Conservation (phyloP, 2,888 invertebrate species). For the Diloba caeruleocephala region DNA sequence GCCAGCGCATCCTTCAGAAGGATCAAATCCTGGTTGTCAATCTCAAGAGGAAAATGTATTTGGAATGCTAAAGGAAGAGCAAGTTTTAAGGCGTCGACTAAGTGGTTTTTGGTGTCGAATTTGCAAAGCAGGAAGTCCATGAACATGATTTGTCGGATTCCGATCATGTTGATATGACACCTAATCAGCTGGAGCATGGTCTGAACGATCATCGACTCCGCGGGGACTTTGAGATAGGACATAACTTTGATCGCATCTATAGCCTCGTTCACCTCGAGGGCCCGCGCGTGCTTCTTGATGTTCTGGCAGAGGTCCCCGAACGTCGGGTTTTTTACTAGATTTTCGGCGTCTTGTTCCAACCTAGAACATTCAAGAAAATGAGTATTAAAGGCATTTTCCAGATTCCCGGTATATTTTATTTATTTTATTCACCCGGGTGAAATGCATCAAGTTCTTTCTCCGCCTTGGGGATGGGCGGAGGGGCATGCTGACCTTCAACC, state of each 20-base stretch:
- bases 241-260: constrained; percentile 90
- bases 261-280: constrained; percentile 85
- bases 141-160: constrained; percentile 90
- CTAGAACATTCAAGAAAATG: constrained; percentile 46
- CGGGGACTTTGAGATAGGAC: constrained; percentile 88
- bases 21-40: constrained; percentile 86
- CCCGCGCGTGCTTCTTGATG: constrained; percentile 87
- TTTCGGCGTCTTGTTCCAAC: constrained; percentile 68
- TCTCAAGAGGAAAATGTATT: constrained; percentile 88
- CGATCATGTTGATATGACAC: constrained; percentile 89
- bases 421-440: no score
- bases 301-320: constrained; percentile 89
- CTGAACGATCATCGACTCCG: constrained; percentile 89
- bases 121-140: constrained; percentile 89
- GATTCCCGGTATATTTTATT: no score
- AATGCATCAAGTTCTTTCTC: no score
- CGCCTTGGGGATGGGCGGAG: no score
- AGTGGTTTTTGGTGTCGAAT: constrained; percentile 84
- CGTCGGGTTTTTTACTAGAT: constrained; percentile 86
- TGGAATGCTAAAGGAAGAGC: constrained; percentile 92
- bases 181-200: constrained; percentile 90
- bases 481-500: no score
- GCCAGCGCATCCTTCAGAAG: constrained; percentile 87
- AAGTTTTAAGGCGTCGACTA: constrained; percentile 90
- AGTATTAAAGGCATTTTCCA: background rate